Base-by-base conservation (phyloP, 2,797 vertebrate species). In the Pangasius sanitwongsei region DNA sequence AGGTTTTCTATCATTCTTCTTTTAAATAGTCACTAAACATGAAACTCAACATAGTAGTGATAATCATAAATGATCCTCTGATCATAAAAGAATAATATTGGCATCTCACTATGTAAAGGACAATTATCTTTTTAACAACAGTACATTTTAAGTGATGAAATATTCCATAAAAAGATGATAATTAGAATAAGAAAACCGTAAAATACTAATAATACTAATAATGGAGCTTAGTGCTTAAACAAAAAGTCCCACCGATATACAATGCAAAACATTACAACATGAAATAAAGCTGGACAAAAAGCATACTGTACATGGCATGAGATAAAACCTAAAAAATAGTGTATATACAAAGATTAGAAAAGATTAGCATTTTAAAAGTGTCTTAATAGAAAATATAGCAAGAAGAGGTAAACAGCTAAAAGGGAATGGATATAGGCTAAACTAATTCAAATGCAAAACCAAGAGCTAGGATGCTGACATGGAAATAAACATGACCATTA, bases 201-300 rank as follows among this genome's bases (percentile, higher is more conserved):
- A 94, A 94, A 94, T 95, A 94, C 94, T 87, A 87, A 65, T 87
- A 87, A 90, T 90, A 88, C 92, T 94, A 94, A 95, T 86, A 77
- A 75, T 89, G 83, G 53, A 61, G 69, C 57, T 90, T 95, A 94
- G 89, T 89, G 92, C 67, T 86, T 87, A 86, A 92, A 92, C 50
- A 50, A 85, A 92, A 91, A 92, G 90, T 94, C 93, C 93, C 93
- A 92, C 88, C 90, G 91, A 93, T 94, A 94, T 93, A 94, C 94
- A 96, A 94, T 95, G 94, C 93, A 94, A 94, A 72, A 63, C 93
- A 93, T 94, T 94, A 95, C 92, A 92, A 93, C 93, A 94, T 95
- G 94, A 93, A 93, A 93, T 91, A 92, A 94, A 93, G 91, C 94
- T 94, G 93, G 91, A 92, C 91, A 93, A 53, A 88, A 63, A 95